Percentiles rank a stretch among this genome's conserved stretches.
These are phyloP conservation scores for Drosophila sproati DNA, from an alignment of 1,140 invertebrate species.

Conservation along the genomic window DNA sequence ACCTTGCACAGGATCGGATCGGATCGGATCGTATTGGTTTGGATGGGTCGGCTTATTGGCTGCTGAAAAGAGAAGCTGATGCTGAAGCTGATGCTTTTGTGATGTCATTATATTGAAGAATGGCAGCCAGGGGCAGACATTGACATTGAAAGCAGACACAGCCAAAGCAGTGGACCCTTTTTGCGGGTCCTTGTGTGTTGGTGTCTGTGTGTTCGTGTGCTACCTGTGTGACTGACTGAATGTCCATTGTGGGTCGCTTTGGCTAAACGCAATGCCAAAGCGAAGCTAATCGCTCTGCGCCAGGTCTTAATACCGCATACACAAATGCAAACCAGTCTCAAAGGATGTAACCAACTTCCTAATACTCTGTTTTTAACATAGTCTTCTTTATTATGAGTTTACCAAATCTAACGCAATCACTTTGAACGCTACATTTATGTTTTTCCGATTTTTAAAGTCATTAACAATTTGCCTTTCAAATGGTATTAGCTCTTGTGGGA, in stretches of 20 bases:
- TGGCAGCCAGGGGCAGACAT: conserved; percentile 72
- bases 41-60: conserved; percentile 40
- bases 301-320: conserved; percentile 52
- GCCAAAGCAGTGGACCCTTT: conserved; percentile 47
- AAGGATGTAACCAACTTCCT: not conserved
- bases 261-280: conserved; percentile 75
- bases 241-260: conserved; percentile 58
- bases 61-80: conserved; percentile 47
- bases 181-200: conserved; percentile 6
- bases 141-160: conserved; percentile 70
- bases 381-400: too few species aligned
- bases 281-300: conserved; percentile 77
- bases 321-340: conserved; percentile 63
- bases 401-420: too few species aligned
- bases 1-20: not conserved
- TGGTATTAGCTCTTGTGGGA: too few species aligned
- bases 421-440: too few species aligned
- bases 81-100: conserved; percentile 64
- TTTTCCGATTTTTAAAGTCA: too few species aligned
- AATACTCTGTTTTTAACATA: not conserved
- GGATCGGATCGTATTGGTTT: not conserved
- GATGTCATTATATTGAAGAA: conserved; percentile 83
- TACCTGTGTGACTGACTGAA: conserved; percentile 65
- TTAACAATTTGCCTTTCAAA: too few species aligned
- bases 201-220: conserved; percentile 14